These are phyloP conservation scores for Zaprionus vittiger DNA, from an alignment of 1,140 invertebrate genomes.

Conservation along the genomic window DNA sequence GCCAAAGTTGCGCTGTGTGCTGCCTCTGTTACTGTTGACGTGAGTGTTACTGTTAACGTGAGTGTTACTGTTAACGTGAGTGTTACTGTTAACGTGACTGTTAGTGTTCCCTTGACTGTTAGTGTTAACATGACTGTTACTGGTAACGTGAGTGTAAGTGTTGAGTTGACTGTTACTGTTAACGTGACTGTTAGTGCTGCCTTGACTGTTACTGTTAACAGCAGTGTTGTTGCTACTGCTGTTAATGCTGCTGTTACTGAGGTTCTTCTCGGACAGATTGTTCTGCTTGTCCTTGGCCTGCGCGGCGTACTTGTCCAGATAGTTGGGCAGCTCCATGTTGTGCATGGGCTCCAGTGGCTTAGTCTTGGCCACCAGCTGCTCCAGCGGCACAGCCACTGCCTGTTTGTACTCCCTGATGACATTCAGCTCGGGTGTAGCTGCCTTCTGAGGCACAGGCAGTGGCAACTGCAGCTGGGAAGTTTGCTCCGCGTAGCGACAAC, in stretches of 20 bases:
- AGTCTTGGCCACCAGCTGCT: conserved; percentile 25
- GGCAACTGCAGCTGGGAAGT: not conserved
- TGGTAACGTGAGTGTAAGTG: not conserved
- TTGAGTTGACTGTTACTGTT: not conserved
- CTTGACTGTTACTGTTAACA: not conserved
- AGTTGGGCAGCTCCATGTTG: conserved; percentile 72
- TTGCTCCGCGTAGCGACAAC: conserved; percentile 58
- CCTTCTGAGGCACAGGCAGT: conserved; percentile 26
- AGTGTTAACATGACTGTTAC: not conserved
- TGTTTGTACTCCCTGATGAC: conserved; percentile 80
- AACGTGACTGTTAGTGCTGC: not conserved
- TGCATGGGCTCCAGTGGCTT: conserved; percentile 50
- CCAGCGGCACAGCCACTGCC: conserved; percentile 44
- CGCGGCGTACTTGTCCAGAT: conserved; percentile 65
- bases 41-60: not conserved
- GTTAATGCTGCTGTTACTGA: conserved; percentile 12
- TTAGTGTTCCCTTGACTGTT: not conserved
- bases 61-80: not conserved
- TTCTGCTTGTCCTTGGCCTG: conserved; percentile 71
- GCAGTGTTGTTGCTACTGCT: not conserved
- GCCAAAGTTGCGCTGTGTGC: conserved; percentile 56
- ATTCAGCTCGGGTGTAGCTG: conserved; percentile 58
- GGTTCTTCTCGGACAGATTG: conserved; percentile 70
- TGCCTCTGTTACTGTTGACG: not conserved
- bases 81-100: not conserved